A percentile compares a stretch with the other conserved stretches of the same genome.
These are phyloP conservation scores for Cyprinus carpio DNA, from an alignment of 2,113 vertebrate genomes.

Conservation along the genomic window DNA sequence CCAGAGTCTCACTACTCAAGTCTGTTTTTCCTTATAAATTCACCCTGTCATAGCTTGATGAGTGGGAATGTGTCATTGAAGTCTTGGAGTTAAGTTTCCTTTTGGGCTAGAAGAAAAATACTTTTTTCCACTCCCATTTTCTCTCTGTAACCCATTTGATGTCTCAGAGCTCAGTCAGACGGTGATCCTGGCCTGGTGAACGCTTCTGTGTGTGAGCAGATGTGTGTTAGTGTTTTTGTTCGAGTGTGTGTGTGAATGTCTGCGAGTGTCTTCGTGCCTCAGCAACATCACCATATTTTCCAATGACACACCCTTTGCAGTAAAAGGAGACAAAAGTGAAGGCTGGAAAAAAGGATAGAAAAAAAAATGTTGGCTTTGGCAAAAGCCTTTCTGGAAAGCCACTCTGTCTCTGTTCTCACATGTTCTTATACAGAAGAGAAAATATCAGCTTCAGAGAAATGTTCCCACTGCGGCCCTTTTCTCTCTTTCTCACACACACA, in stretches of 20 bases:
- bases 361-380: constrained; percentile 50
- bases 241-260: constrained; percentile 37
- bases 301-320: constrained; percentile 41
- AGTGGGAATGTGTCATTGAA: constrained; percentile 67
- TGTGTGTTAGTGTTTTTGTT: constrained; percentile 32
- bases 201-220: not conserved
- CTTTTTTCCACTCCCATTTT: constrained; percentile 65
- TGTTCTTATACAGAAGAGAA: constrained; percentile 38
- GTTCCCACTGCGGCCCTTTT: not conserved
- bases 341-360: constrained; percentile 33
- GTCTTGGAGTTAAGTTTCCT: constrained; percentile 70
- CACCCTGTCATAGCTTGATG: constrained; percentile 39
- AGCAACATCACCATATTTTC: constrained; percentile 49
- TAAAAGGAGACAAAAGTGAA: constrained; percentile 53
- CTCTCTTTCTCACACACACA: not conserved
- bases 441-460: constrained; percentile 34
- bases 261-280: constrained; percentile 37
- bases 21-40: constrained; percentile 16
- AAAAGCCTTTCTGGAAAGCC: constrained; percentile 41
- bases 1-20: not conserved
- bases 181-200: constrained; percentile 47
- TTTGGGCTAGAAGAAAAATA: constrained; percentile 56
- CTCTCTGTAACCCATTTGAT: constrained; percentile 65
- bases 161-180: constrained; percentile 68
- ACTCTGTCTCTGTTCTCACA: constrained; percentile 40